Evolutionary conservation across 2,113 vertebrate species (phyloP), one percentile per base, ranked within the genome.

Genomic region (Ailurus styani): DNA sequence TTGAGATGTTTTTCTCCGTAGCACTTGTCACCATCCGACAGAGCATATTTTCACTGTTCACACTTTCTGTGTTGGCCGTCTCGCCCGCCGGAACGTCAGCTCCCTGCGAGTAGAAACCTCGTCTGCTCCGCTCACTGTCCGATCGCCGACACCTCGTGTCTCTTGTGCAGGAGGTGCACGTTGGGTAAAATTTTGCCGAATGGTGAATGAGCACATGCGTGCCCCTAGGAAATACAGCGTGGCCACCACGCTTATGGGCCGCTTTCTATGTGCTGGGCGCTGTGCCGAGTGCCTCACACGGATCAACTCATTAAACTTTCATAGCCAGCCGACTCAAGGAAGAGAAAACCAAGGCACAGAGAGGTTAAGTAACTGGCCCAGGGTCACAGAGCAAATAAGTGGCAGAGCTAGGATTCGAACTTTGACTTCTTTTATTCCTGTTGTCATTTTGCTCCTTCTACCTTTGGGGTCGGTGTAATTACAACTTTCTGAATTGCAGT

Each of bases 201-300:
- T 7, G 52, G 15, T 10, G 47, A 57, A 40, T 2, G 42, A n/a
- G 7, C 11, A 6, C 2, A 0, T 6, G 1, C n/a, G 62, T 20
- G 60, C 15, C 42, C 52, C 40, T 11, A 54, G 78, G 84, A 92
- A 31, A 45, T 1, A 25, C 17, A 25, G 34, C 10, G 3, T 3
- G 2, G 17, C 17, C n/a, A 2, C 72, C 84, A 34, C n/a, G 2
- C 31, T 37, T 5, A 40, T 0, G 6, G 92, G 47, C 37, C 13
- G 12, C 70, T 12, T 50, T 5, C 81, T 31, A 1, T 7, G 55
- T 21, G 42, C 37, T 15, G 0, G 62, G 85, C 34, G 0, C 47
- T 1, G 52, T n/a, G 60, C 90, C 10, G 47, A 75, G 42, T 6
- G 3, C 42, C 50, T 8, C 37, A 20, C 40, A 4, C 2, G 37